Evolutionary conservation across 1,140 invertebrate species (phyloP).

Genomic region (Aphaenogaster floridana): DNA sequence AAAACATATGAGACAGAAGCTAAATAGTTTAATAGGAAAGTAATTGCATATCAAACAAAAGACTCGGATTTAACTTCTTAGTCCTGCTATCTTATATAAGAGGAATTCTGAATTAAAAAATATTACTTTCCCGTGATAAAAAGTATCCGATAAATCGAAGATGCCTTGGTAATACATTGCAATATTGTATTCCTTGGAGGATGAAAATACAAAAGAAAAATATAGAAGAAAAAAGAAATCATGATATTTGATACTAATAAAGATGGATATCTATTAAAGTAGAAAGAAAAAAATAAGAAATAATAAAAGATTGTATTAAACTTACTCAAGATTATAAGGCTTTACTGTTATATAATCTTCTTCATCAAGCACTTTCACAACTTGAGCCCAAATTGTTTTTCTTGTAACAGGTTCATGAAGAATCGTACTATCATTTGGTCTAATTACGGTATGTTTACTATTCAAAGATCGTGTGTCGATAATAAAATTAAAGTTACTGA

Average conservation of each 20-base stretch:
- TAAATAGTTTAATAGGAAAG: background rate
- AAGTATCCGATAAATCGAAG: background rate
- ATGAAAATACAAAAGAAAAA: background rate
- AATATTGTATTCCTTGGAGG: background rate
- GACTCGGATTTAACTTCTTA: background rate
- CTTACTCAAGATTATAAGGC: conserved; percentile 11
- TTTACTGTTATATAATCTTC: conserved; percentile 55
- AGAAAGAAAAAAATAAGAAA: background rate
- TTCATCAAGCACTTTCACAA: conserved; percentile 60
- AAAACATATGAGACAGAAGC: background rate
- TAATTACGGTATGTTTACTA: conserved; percentile 92
- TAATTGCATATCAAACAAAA: background rate
- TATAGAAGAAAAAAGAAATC: background rate
- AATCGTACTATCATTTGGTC: conserved; percentile 90
- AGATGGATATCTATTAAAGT: background rate
- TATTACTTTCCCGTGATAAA: background rate
- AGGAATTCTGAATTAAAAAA: background rate
- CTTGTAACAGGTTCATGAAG: conserved; percentile 63
- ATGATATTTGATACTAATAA: background rate
- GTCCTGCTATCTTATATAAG: background rate
- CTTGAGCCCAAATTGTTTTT: background rate
- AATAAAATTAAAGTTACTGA: conserved; percentile 88
- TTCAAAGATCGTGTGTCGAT: conserved; percentile 91
- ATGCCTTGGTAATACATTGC: background rate
- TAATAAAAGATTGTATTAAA: background rate